A percentile compares a stretch with the other conserved stretches of the same genome.
Evolutionary conservation across 1,140 invertebrate species (phyloP).

Genomic region (Anthonomus grandis): DNA sequence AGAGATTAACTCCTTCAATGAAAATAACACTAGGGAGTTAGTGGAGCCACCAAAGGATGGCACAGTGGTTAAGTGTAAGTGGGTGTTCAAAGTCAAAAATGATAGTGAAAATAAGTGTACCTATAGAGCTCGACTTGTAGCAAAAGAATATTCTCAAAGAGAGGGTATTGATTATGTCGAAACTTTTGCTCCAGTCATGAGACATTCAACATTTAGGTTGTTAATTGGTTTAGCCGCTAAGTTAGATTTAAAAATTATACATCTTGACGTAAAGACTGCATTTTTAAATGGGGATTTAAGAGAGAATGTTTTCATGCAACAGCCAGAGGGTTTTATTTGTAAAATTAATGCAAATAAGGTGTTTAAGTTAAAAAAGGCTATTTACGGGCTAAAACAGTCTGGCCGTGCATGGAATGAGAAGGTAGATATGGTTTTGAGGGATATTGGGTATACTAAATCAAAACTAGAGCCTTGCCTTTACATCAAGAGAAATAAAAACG

Average conservation of each 20-base stretch:
- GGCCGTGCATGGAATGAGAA: slow-evolving; percentile 39
- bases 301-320: slow-evolving; percentile 47
- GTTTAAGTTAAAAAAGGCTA: slow-evolving; percentile 42
- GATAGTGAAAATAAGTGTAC: slow-evolving; percentile 28
- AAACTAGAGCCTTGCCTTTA: slow-evolving; percentile 43
- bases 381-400: slow-evolving; percentile 49
- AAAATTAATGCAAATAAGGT: slow-evolving; percentile 38
- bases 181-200: slow-evolving; percentile 32
- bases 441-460: slow-evolving; percentile 36
- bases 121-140: slow-evolving; percentile 44
- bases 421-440: slow-evolving; percentile 31
- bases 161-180: slow-evolving; percentile 22
- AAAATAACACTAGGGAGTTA: slow-evolving; percentile 44
- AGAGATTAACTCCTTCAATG: slow-evolving; percentile 36
- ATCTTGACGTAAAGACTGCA: slow-evolving; percentile 47
- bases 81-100: slow-evolving; percentile 44
- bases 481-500: slow-evolving; percentile 22
- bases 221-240: slow-evolving; percentile 35
- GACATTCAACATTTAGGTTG: slow-evolving; percentile 32
- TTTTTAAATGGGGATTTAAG: slow-evolving; percentile 44
- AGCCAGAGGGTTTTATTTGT: slow-evolving; percentile 28
- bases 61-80: slow-evolving; percentile 44
- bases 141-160: slow-evolving; percentile 44
- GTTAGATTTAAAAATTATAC: slow-evolving; percentile 31
- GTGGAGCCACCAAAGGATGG: slow-evolving; percentile 35